Evolutionary conservation across 2,888 invertebrate species (phyloP).

Genomic region (Cosmia trapezina): DNA sequence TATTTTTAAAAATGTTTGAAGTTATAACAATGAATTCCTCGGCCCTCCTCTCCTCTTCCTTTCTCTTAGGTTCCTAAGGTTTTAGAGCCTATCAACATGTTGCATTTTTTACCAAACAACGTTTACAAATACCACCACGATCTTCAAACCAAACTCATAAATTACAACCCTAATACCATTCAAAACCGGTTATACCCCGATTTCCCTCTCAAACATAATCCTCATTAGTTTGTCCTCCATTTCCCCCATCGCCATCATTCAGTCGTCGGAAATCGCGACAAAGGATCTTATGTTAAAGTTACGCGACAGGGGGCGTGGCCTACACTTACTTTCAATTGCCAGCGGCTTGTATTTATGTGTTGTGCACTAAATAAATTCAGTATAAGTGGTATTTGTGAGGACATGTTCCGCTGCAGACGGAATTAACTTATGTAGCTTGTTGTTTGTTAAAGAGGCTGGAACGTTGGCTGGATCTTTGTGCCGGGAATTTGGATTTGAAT

Average conservation of each 20-base stretch:
- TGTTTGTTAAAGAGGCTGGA: conserved; percentile 22
- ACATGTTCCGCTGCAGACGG: conserved; percentile 65
- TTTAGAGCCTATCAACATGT: not conserved
- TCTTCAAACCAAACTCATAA: conserved; percentile 38
- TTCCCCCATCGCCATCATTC: conserved; percentile 62
- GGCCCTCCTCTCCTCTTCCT: too few species aligned
- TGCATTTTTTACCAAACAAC: not conserved
- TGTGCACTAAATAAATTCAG: conserved; percentile 82
- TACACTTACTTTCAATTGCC: conserved; percentile 84
- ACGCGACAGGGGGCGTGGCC: conserved; percentile 69
- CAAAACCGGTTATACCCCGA: conserved; percentile 60
- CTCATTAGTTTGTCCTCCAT: conserved; percentile 64
- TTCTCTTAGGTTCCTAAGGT: too few species aligned
- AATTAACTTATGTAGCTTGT: conserved; percentile 44
- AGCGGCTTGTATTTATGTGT: conserved; percentile 80
- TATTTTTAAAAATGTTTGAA: not conserved
- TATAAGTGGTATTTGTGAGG: conserved; percentile 84
- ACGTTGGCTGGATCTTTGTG: conserved; percentile 4
- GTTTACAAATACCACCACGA: not conserved
- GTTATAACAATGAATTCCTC: not conserved
- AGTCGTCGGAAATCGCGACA: conserved; percentile 70
- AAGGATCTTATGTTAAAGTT: conserved; percentile 69
- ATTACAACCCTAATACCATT: conserved; percentile 44
- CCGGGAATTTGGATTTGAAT: conserved; percentile 13
- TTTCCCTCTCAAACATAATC: conserved; percentile 62